A percentile compares a stretch with the other conserved stretches of the same genome.
phyloP scores from a whole-genome alignment of 2,113 vertebrate species.

The Ginglymostoma cirratum region DNA sequence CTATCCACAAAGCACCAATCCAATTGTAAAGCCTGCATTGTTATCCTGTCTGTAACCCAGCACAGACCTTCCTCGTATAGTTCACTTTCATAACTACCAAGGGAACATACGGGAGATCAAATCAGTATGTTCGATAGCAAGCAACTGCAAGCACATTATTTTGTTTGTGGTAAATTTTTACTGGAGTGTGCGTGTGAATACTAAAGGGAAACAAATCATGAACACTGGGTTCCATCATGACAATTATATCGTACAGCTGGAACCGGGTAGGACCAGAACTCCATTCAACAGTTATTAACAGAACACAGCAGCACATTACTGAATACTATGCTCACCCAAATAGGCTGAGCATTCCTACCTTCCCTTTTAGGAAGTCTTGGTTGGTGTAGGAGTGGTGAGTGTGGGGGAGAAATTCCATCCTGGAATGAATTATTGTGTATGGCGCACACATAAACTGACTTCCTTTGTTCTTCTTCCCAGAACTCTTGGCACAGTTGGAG shows the following conservation, averaged over 20 bases:
- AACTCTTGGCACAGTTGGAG: slow-evolving; percentile 2
- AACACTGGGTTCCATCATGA: neutral
- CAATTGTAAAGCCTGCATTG: neutral
- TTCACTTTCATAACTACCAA: neutral
- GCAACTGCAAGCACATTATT: neutral
- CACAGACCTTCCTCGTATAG: neutral
- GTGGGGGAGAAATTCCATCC: neutral
- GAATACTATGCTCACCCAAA: neutral
- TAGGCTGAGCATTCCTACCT: neutral
- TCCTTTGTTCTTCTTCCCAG: slow-evolving; percentile 18
- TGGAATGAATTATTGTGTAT: neutral
- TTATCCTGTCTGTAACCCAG: neutral
- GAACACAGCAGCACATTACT: neutral
- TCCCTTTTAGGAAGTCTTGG: neutral
- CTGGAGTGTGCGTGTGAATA: neutral
- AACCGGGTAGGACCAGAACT: neutral
- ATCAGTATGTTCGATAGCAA: neutral
- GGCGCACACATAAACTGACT: neutral
- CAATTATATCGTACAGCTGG: neutral
- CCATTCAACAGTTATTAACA: neutral
- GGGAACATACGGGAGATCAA: neutral
- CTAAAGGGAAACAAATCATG: neutral
- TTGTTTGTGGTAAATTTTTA: neutral
- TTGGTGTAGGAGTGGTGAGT: too few relatives aligned
- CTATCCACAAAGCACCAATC: neutral